A percentile compares a stretch with the other conserved stretches of the same genome.
phyloP scores from a whole-genome alignment of 2,797 vertebrate genomes.

The Halcyon badia region DNA sequence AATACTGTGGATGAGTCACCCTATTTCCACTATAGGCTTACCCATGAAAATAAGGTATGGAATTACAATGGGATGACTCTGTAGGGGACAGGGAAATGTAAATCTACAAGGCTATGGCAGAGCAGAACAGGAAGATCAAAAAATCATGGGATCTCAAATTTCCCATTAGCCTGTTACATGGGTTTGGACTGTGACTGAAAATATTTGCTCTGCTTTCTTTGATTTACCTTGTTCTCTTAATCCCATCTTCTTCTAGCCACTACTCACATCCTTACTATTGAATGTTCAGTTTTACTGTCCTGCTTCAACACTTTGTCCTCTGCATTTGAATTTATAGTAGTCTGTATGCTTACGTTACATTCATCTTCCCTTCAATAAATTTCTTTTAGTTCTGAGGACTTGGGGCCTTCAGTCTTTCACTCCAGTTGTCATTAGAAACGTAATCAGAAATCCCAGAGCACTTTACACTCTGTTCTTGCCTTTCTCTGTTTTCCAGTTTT shows the following conservation, averaged over 20 bases:
- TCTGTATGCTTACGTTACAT: background rate
- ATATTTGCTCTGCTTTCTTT: background rate
- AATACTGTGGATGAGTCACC: conserved; percentile 34
- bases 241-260: background rate
- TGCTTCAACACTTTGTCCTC: background rate
- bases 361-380: background rate
- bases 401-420: conserved; percentile 8
- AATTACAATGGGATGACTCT: background rate
- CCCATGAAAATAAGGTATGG: background rate
- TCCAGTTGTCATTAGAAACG: background rate
- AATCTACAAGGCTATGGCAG: background rate
- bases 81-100: background rate
- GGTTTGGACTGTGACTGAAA: background rate
- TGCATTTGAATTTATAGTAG: background rate
- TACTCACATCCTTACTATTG: background rate
- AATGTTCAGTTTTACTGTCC: background rate
- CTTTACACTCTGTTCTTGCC: background rate
- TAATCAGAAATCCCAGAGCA: background rate
- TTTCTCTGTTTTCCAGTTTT: conserved; percentile 14
- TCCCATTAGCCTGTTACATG: background rate
- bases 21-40: background rate
- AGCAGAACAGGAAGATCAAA: background rate
- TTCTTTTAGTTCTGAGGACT: background rate
- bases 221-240: background rate
- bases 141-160: background rate